These are phyloP conservation scores for Platichthys stellatus DNA, from an alignment of 2,113 vertebrate genomes.

Conservation along the genomic window DNA sequence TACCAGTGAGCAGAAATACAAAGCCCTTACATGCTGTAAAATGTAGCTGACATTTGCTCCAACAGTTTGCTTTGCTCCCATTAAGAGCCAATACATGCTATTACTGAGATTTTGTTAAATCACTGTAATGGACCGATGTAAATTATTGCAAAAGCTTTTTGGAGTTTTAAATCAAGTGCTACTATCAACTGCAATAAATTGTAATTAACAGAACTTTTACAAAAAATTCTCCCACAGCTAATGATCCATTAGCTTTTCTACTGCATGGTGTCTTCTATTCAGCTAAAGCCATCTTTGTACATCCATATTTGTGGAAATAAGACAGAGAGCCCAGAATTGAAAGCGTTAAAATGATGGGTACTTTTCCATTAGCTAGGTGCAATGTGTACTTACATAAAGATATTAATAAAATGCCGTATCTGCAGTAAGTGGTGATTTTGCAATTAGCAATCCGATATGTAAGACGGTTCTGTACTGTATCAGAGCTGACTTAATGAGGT, in stretches of 20 bases:
- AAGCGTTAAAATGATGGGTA: too few relatives aligned
- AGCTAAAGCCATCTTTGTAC: constrained; percentile 60
- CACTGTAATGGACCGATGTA: constrained; percentile 42
- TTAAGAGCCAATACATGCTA: constrained; percentile 20
- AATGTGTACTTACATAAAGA: too few relatives aligned
- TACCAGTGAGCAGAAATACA: constrained; percentile 12
- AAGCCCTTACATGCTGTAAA: constrained; percentile 32
- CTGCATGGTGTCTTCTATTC: constrained; percentile 72
- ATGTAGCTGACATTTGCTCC: constrained; percentile 38
- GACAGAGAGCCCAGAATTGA: constrained; percentile 4
- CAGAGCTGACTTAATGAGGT: constrained; percentile 21
- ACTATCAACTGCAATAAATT: constrained; percentile 75
- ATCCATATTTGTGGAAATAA: constrained; percentile 61
- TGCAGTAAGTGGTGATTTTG: neutral
- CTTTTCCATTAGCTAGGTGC: too few relatives aligned
- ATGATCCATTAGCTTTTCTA: constrained; percentile 79
- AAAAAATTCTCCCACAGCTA: constrained; percentile 62
- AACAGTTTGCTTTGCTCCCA: constrained; percentile 20
- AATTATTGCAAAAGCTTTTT: constrained; percentile 30
- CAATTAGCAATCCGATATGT: too few relatives aligned
- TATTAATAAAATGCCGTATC: neutral
- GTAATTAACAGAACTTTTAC: constrained; percentile 81
- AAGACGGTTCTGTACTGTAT: too few relatives aligned
- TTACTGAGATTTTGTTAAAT: constrained; percentile 38
- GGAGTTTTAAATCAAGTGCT: constrained; percentile 35